Evolutionary conservation across 2,888 invertebrate species (phyloP).

Genomic region (Anthrax anthrax): DNA sequence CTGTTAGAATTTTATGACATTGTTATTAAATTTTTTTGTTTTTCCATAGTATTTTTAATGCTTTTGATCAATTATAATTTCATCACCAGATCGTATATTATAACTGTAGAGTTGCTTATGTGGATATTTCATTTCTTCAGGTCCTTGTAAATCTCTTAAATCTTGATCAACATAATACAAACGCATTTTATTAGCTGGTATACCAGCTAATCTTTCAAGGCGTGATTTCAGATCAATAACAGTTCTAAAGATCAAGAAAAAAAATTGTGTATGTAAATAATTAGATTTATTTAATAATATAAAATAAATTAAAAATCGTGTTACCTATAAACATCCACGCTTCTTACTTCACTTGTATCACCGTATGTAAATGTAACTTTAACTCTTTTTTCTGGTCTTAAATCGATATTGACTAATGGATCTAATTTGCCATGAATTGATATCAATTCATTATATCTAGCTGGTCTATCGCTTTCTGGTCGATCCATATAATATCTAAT

Average conservation of each 20-base stretch:
- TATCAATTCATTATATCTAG: conserved; percentile 61
- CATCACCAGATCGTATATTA: conserved; percentile 78
- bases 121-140: conserved; percentile 80
- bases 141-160: conserved; percentile 53
- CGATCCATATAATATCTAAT: conserved; percentile 84
- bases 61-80: conserved; percentile 78
- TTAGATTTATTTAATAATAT: background rate
- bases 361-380: conserved; percentile 75
- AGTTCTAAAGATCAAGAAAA: conserved; percentile 42
- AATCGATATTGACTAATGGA: conserved; percentile 75
- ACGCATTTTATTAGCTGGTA: conserved; percentile 72
- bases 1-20: too few relatives aligned
- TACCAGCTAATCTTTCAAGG: conserved; percentile 64
- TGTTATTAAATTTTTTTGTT: too few relatives aligned
- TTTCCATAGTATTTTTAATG: too few relatives aligned
- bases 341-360: conserved; percentile 54
- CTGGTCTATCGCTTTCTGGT: conserved; percentile 66
- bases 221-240: conserved; percentile 70
- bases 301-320: background rate
- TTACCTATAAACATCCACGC: conserved; percentile 57
- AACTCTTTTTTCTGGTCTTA: conserved; percentile 73
- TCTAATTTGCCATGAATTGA: conserved; percentile 78
- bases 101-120: conserved; percentile 83
- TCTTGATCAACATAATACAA: conserved; percentile 81
- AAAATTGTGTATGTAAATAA: conserved; percentile 3